phyloP scores from a whole-genome alignment of 2,888 invertebrate species.

The Oligia fasciuncula region DNA sequence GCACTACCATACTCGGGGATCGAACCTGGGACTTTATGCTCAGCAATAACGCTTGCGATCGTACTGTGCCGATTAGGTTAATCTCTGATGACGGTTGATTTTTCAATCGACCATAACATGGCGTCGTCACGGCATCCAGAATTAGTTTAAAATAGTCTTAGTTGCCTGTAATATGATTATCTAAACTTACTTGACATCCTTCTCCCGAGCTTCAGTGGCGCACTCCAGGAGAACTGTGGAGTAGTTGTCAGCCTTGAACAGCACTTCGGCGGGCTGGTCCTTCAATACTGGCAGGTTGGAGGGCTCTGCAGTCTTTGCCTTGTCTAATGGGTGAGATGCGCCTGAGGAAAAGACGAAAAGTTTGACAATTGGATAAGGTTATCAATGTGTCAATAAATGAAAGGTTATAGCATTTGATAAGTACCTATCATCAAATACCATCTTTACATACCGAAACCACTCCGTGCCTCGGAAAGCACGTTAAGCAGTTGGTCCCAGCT shows the following conservation, averaged over 20 bases:
- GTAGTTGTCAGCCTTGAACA: conserved; percentile 73
- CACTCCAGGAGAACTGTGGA: conserved; percentile 74
- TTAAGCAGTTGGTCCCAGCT: too few relatives aligned
- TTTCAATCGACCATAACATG: too few relatives aligned
- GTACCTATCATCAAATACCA: too few relatives aligned
- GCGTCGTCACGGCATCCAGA: too few relatives aligned
- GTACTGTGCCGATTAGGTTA: too few relatives aligned
- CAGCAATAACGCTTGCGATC: too few relatives aligned
- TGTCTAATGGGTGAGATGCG: conserved; percentile 36
- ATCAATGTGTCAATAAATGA: background rate
- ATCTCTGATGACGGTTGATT: too few relatives aligned
- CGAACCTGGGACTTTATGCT: too few relatives aligned
- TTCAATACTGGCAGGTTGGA: conserved; percentile 69
- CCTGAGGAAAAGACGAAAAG: conserved; percentile 1
- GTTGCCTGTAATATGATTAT: background rate
- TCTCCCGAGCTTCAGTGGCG: conserved; percentile 65
- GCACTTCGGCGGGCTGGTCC: conserved; percentile 72
- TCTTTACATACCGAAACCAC: too few relatives aligned
- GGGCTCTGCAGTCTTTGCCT: background rate
- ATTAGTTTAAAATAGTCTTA: background rate
- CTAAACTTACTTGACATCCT: conserved; percentile 73
- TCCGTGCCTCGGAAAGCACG: too few relatives aligned
- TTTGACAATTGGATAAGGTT: background rate
- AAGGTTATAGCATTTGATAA: background rate
- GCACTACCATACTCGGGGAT: too few relatives aligned